Evolutionary conservation across 2,888 invertebrate genomes (phyloP), one percentile per base, ranked within the genome.

Genomic region (Andrena trimmerana): DNA sequence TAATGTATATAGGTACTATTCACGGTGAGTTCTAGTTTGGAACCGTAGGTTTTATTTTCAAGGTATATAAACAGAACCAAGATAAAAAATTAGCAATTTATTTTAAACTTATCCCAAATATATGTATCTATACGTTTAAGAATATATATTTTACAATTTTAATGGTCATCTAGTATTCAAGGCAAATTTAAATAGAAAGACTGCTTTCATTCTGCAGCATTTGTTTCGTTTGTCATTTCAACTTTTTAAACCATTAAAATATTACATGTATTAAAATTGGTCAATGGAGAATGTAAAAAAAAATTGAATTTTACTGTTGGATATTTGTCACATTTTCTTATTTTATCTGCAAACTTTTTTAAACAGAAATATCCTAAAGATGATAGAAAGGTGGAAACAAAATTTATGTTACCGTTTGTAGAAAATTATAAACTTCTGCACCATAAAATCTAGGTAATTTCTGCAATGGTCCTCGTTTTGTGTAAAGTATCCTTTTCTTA

Each of bases 381-480:
- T 42, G 42, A 16, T 42, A 42, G 42, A 57, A 24, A 57, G 57
- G 10, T 57, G 24, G 1, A 57, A 24, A 27, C 3, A 24, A 57
- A 24, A 65, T 48, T 52, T 16, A 8, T 20, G 48, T 66, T 87
- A 92, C 92, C 84, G 62, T 59, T 83, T 84, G 89, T 0, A 91
- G 62, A 60, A 90, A 92, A 65, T 89, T 76, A 78, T 89, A 83
- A 48, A 92, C 78, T 82, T 92, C 89, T 36, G 86, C 86, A 16
- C 88, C 80, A 66, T 85, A 74, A 50, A 85, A 83, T 48, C 74
- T 71, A 8, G 90, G 83, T 29, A 89, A 65, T 27, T 77, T 67
- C 24, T 76, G 16, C 0, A 73, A 62, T 4, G 82, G 77, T 42
- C 78, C 77, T n/a, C 33, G 20, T 52, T 84, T 84, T 4, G 86